Conservation (phyloP, 1,140 invertebrate genomes). For the Orius laevigatus region DNA sequence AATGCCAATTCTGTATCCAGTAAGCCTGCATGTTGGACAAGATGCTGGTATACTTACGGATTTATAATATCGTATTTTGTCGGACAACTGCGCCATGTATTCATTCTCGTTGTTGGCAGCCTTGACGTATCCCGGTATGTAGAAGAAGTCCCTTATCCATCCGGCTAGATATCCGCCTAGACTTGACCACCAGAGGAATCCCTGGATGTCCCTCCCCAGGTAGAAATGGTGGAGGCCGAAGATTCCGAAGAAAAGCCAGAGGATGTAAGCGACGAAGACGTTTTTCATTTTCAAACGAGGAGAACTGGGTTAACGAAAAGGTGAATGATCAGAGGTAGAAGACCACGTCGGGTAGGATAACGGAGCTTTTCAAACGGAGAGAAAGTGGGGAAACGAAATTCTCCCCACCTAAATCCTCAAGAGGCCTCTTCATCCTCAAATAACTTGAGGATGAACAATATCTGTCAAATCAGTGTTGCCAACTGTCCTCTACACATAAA, state of each 20-base stretch:
- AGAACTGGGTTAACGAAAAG: too few relatives aligned
- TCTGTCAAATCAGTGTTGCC: too few relatives aligned
- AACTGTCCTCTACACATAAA: too few relatives aligned
- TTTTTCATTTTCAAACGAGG: constrained; percentile 30
- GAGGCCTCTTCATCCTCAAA: too few relatives aligned
- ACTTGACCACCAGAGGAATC: constrained; percentile 72
- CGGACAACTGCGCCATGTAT: constrained; percentile 47
- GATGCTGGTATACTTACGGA: constrained; percentile 49
- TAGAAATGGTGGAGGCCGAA: constrained; percentile 86
- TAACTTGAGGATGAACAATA: too few relatives aligned
- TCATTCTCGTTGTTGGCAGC: constrained; percentile 67
- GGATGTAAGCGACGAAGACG: constrained; percentile 52
- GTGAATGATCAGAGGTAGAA: too few relatives aligned
- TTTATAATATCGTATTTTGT: constrained; percentile 39
- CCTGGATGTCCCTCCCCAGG: constrained; percentile 72
- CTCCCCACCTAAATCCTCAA: too few relatives aligned
- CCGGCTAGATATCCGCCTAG: constrained; percentile 76
- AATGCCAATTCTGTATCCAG: too few relatives aligned
- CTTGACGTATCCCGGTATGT: constrained; percentile 70
- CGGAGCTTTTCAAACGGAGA: too few relatives aligned
- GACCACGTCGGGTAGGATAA: too few relatives aligned
- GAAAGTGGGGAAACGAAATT: too few relatives aligned
- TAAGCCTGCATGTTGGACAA: too few relatives aligned
- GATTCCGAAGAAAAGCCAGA: constrained; percentile 74
- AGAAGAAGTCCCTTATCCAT: constrained; percentile 71